Evolutionary conservation across 2,797 vertebrate genomes (phyloP).

Genomic region (Enteromius afrohamiltoni): DNA sequence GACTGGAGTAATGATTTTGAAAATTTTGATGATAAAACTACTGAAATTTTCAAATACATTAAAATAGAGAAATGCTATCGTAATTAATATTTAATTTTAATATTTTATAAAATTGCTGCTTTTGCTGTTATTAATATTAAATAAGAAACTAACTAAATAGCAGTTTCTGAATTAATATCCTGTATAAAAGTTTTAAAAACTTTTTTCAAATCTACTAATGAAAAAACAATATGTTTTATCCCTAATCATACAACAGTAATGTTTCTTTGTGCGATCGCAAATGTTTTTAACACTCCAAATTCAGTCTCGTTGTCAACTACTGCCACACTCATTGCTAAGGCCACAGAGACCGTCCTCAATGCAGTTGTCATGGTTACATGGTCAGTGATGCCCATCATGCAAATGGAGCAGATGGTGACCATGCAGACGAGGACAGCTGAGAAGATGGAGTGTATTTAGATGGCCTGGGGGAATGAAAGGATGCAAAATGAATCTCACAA

Average conservation of each 20-base stretch:
- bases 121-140: background rate
- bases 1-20: background rate
- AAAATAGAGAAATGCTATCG: background rate
- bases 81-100: background rate
- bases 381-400: slow-evolving; percentile 44
- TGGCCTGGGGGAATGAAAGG: slow-evolving; percentile 27
- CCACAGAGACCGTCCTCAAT: slow-evolving; percentile 35
- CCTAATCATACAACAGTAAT: no score
- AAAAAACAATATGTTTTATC: background rate
- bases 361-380: slow-evolving; percentile 53
- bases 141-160: no score
- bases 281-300: slow-evolving; percentile 2
- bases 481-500: background rate
- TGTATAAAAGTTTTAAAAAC: background rate
- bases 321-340: background rate
- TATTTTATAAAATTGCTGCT: background rate
- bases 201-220: background rate
- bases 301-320: slow-evolving; percentile 15
- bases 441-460: slow-evolving; percentile 37
- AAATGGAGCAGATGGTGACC: slow-evolving; percentile 54
- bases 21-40: background rate
- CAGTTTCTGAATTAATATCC: background rate
- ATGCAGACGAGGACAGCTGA: slow-evolving; percentile 32
- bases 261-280: background rate
- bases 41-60: background rate